Percentiles rank a stretch among this genome's conserved stretches.
These are phyloP conservation scores for Plumapathes pennacea DNA, from an alignment of 92 coral and sea anemone species.

Conservation along the genomic window DNA sequence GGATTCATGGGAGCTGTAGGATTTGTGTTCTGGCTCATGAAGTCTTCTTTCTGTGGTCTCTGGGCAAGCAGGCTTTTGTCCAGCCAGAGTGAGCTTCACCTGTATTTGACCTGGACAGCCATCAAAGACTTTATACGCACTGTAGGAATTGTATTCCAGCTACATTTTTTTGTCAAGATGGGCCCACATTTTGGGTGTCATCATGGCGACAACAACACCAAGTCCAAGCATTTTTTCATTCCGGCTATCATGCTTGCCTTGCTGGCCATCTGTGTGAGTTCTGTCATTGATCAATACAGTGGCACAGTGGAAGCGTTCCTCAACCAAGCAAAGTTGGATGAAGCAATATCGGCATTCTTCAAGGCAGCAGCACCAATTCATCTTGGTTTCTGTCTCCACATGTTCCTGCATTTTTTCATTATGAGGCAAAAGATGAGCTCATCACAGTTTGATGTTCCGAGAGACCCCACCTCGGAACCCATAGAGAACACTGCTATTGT, in stretches of 20 bases:
- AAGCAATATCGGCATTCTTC: slow-evolving; percentile 45
- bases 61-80: slow-evolving; percentile 34
- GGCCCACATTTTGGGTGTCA: slow-evolving; percentile 69
- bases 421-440: slow-evolving; percentile 59
- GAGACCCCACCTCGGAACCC: slow-evolving; percentile 3
- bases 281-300: slow-evolving; percentile 77
- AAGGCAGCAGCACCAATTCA: slow-evolving; percentile 75
- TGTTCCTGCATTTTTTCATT: slow-evolving; percentile 78
- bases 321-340: slow-evolving; percentile 31
- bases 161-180: slow-evolving; percentile 80
- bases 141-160: slow-evolving; percentile 66
- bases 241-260: slow-evolving; percentile 71
- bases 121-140: slow-evolving; percentile 55
- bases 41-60: slow-evolving; percentile 56
- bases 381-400: slow-evolving; percentile 76
- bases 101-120: slow-evolving; percentile 65
- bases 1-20: slow-evolving; percentile 79
- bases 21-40: slow-evolving; percentile 69
- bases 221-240: slow-evolving; percentile 54
- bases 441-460: slow-evolving; percentile 25
- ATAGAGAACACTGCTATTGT: slow-evolving; percentile 14
- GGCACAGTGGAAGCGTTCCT: slow-evolving; percentile 63
- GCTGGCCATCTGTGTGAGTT: slow-evolving; percentile 48
- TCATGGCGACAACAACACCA: slow-evolving; percentile 25
- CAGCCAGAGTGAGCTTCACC: not conserved